These are phyloP conservation scores for Onychomys arenicola DNA, from an alignment of 2,797 vertebrate species.

Conservation along the genomic window DNA sequence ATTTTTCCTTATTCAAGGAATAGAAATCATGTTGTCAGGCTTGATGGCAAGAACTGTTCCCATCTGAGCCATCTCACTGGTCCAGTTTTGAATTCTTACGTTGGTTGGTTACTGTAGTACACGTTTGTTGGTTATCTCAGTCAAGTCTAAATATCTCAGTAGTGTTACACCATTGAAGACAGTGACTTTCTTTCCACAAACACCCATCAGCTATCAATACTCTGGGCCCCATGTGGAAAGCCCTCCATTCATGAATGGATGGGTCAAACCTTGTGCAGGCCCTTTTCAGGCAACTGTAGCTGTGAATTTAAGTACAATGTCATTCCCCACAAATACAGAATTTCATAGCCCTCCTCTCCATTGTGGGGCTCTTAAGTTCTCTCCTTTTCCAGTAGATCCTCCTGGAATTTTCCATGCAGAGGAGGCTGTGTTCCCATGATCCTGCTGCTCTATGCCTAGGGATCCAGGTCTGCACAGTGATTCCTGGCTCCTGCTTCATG, in stretches of 20 bases:
- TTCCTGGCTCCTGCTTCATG: background rate
- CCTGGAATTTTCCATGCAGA: background rate
- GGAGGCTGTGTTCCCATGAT: background rate
- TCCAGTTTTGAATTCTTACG: background rate
- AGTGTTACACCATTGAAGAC: background rate
- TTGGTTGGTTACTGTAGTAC: background rate
- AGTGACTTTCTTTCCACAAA: no score
- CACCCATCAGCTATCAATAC: background rate
- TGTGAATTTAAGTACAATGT: no score
- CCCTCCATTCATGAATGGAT: background rate
- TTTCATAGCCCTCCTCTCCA: no score
- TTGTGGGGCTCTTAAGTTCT: no score
- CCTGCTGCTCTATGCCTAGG: background rate
- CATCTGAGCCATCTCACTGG: background rate
- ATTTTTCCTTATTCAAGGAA: background rate
- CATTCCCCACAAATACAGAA: no score
- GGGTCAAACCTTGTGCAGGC: background rate
- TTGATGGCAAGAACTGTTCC: background rate
- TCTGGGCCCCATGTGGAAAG: background rate
- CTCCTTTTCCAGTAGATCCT: background rate
- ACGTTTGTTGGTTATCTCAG: background rate
- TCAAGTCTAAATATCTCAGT: background rate
- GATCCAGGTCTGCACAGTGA: background rate
- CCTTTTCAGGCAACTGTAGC: no score
- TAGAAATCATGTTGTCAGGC: background rate